Evolutionary conservation across 1,140 invertebrate genomes (phyloP).

Genomic region (Coelopa frigida): DNA sequence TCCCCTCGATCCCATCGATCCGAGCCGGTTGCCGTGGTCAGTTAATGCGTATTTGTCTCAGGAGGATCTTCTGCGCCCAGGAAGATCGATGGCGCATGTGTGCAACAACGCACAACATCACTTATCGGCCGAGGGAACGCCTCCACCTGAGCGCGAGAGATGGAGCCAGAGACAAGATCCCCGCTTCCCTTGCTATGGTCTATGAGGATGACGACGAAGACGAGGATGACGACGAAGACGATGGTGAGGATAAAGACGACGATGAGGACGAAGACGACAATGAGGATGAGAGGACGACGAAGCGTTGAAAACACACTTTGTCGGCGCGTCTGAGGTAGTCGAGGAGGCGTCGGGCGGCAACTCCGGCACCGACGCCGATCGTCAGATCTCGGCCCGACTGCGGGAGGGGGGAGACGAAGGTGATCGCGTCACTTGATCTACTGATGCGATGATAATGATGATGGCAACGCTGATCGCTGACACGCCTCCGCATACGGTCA

Average conservation of each 20-base stretch:
- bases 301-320: constrained; percentile 13
- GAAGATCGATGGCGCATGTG: constrained; percentile 1
- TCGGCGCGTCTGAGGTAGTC: constrained; percentile 7
- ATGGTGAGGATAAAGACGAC: background rate
- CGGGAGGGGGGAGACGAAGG: constrained; percentile 3
- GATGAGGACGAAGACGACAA: background rate
- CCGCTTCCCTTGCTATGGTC: constrained; percentile 4
- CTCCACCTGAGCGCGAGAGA: background rate
- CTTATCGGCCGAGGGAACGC: too few species aligned
- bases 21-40: too few species aligned
- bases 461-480: constrained; percentile 10
- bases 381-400: background rate
- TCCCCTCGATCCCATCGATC: too few species aligned
- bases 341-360: too few species aligned
- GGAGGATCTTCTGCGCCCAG: background rate
- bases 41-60: background rate
- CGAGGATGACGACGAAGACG: background rate
- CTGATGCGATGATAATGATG: constrained; percentile 3
- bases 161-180: background rate
- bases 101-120: background rate
- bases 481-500: constrained; percentile 4
- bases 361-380: background rate
- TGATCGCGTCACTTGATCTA: constrained; percentile 1
- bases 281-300: too few species aligned
- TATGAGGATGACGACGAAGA: background rate